Evolutionary conservation across 1,140 invertebrate genomes (phyloP).

Genomic region (Cydia splendana): DNA sequence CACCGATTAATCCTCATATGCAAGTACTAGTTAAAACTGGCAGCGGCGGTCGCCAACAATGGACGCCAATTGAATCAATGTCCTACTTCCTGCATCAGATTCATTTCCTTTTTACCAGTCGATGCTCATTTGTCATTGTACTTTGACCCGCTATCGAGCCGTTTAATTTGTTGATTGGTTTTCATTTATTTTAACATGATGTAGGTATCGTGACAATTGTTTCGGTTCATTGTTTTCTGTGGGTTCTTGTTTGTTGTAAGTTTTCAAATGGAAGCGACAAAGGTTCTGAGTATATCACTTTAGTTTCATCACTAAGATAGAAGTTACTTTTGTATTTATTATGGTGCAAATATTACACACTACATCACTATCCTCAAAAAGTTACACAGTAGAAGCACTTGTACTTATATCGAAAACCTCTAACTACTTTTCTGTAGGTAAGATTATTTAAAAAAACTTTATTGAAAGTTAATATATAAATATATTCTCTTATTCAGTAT

Average conservation of each 20-base stretch:
- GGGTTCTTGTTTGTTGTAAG: neutral
- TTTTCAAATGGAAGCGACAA: too few species aligned
- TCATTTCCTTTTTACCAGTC: slow-evolving; percentile 33
- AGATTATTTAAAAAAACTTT: too few species aligned
- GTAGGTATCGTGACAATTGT: neutral
- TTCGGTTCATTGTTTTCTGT: neutral
- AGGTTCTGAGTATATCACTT: too few species aligned
- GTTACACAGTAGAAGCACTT: too few species aligned
- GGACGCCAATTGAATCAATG: slow-evolving; percentile 29
- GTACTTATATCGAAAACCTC: too few species aligned
- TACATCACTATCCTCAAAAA: too few species aligned
- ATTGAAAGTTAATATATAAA: too few species aligned
- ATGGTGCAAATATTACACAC: too few species aligned
- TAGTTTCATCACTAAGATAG: too few species aligned
- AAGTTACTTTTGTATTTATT: too few species aligned
- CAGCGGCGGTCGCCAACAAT: slow-evolving; percentile 15
- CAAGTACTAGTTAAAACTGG: slow-evolving; percentile 26
- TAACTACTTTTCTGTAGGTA: too few species aligned
- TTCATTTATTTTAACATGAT: slow-evolving; percentile 24
- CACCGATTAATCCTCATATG: slow-evolving; percentile 26
- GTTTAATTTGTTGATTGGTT: slow-evolving; percentile 32
- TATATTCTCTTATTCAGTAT: too few species aligned
- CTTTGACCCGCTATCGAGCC: slow-evolving; percentile 24
- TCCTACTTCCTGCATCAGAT: slow-evolving; percentile 32
- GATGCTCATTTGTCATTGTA: slow-evolving; percentile 31